Evolutionary conservation across 2,888 invertebrate genomes (phyloP).

Genomic region (Synanthedon formicaeformis): DNA sequence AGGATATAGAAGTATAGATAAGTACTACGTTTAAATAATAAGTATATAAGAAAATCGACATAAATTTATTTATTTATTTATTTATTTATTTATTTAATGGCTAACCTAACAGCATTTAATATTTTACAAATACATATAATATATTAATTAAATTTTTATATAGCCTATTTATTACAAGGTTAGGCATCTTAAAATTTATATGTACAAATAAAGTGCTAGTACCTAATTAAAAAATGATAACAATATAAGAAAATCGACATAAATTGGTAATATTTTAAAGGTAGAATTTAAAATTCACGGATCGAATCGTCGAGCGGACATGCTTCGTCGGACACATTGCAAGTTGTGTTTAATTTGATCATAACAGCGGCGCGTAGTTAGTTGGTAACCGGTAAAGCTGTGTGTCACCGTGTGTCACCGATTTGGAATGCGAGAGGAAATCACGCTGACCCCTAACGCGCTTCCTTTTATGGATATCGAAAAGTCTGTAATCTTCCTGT

Average conservation of each 20-base stretch:
- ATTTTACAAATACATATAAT: no score
- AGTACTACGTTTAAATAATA: no score
- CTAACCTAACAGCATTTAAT: no score
- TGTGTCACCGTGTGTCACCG: conserved; percentile 61
- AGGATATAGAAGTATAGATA: no score
- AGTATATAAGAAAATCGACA: no score
- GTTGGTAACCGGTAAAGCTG: conserved; percentile 9
- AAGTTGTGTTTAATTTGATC: conserved; percentile 52
- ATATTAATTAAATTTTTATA: no score
- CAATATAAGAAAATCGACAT: conserved; percentile 15
- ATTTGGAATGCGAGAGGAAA: conserved; percentile 61
- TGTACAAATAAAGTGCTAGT: no score
- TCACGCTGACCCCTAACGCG: conserved; percentile 56
- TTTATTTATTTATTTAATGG: no score
- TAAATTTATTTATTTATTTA: no score
- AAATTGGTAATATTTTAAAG: conserved; percentile 13
- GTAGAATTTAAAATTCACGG: conserved; percentile 40
- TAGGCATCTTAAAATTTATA: no score
- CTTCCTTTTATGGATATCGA: conserved; percentile 50
- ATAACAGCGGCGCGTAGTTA: conserved; percentile 31
- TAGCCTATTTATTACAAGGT: no score
- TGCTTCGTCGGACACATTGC: conserved; percentile 44
- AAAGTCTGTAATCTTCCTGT: conserved; percentile 43
- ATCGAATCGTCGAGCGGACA: conserved; percentile 47
- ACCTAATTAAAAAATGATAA: no score